Base-by-base conservation (phyloP, 2,113 vertebrate species). In the Hipposideros armiger region DNA sequence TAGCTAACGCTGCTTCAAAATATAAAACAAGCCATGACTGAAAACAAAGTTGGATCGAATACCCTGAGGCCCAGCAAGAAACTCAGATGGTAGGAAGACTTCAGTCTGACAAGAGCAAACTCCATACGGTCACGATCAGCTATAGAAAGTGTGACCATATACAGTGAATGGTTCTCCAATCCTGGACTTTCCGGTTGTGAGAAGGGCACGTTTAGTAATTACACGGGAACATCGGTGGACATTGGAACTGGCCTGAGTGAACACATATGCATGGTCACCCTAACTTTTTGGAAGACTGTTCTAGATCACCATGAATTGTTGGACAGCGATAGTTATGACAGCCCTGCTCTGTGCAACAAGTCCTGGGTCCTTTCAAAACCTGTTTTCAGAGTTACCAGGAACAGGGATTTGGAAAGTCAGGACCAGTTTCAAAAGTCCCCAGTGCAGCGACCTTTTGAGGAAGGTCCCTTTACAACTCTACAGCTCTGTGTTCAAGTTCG, bases 271-370 rank as follows among this genome's bases (percentile, higher is more conserved):
- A 19, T 40, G 26, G 26, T 70, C 62, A n/a, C 24, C 22, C 60
- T 81, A 88, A 54, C 45, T 56, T 87, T 96, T 87, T 52, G 28
- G 62, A 80, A 91, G n/a, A 94, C 36, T 19, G 69, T 92, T 91
- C 76, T 72, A n/a, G 52, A 52, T 85, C 84, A 90, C 40, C 9
- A 62, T 42, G 52, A 90, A 60, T 56, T 76, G 11, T 89, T 28
- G 54, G 86, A 93, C 3, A 62, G 50, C 28, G 47, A 15, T 40
- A 36, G 66, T 73, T 77, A 69, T 19, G 72, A 86, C 20, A 95
- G 10, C 22, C 4, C 50, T 91, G 13, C 15, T 86, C n/a, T 36
- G 2, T 28, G 70, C 14, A 11, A 42, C 22, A n/a, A 47, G 6
- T 50, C 50, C 66, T 72, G 5, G 10, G 22, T 95, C 66, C 30